These are phyloP conservation scores for Cairina moschata DNA, from an alignment of 2,113 vertebrate genomes.

Conservation along the genomic window DNA sequence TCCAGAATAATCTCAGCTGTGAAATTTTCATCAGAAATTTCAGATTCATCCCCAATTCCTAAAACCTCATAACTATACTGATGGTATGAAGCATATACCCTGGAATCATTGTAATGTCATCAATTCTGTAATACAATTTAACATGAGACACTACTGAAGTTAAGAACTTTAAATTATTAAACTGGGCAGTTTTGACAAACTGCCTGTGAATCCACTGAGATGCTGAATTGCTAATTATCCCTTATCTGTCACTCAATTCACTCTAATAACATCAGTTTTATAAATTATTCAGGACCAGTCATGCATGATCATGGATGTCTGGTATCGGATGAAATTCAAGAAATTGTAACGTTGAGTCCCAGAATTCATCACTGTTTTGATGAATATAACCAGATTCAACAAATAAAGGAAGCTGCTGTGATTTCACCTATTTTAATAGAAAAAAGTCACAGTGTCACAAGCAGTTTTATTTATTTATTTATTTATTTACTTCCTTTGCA, in stretches of 20 bases:
- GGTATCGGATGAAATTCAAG: neutral
- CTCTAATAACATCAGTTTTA: neutral
- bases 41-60: neutral
- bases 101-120: neutral
- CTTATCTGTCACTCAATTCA: conserved; percentile 1
- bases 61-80: neutral
- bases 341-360: neutral
- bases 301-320: neutral
- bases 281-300: neutral
- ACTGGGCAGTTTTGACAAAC: neutral
- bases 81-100: neutral
- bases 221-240: conserved; percentile 5
- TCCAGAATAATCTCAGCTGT: neutral
- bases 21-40: neutral
- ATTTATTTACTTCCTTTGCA: neutral
- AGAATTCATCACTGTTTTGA: neutral
- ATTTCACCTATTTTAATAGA: neutral
- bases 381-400: neutral
- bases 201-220: neutral
- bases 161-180: neutral
- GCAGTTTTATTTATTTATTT: neutral
- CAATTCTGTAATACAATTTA: neutral
- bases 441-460: neutral
- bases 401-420: neutral
- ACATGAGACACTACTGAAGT: neutral